phyloP scores from a whole-genome alignment of 2,888 invertebrate genomes.

The Zelleria hepariella region DNA sequence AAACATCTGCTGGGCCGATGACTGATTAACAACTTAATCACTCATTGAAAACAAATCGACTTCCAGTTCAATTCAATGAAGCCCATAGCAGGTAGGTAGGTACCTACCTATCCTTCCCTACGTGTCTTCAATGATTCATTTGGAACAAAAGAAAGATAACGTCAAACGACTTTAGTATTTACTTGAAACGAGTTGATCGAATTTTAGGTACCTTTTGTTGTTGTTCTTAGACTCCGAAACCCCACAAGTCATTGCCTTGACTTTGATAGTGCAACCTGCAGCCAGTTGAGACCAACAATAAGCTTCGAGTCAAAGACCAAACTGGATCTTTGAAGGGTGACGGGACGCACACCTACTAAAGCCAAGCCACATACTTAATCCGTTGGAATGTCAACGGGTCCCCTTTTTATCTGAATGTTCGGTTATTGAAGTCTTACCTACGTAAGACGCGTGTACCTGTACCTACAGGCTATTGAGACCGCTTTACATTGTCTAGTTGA shows the following conservation, averaged over 20 bases:
- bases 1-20: too few species aligned
- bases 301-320: neutral
- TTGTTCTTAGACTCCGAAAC: too few species aligned
- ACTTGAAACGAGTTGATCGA: neutral
- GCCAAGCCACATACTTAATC: too few species aligned
- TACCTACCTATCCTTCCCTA: neutral
- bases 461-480: too few species aligned
- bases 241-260: too few species aligned
- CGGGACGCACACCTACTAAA: neutral
- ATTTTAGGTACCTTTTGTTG: too few species aligned
- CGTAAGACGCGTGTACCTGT: neutral
- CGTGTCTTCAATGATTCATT: neutral
- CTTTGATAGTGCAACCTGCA: too few species aligned
- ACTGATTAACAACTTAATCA: too few species aligned
- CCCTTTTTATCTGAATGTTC: neutral
- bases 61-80: neutral
- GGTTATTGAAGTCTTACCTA: neutral
- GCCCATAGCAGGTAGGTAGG: neutral
- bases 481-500: neutral
- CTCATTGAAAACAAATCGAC: too few species aligned
- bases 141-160: neutral
- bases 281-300: neutral
- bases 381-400: neutral
- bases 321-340: neutral
- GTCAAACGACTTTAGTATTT: neutral